A percentile compares a stretch with the other conserved stretches of the same genome.
Evolutionary conservation across 2,888 invertebrate species (phyloP).

Genomic region (Homarus gammarus): DNA sequence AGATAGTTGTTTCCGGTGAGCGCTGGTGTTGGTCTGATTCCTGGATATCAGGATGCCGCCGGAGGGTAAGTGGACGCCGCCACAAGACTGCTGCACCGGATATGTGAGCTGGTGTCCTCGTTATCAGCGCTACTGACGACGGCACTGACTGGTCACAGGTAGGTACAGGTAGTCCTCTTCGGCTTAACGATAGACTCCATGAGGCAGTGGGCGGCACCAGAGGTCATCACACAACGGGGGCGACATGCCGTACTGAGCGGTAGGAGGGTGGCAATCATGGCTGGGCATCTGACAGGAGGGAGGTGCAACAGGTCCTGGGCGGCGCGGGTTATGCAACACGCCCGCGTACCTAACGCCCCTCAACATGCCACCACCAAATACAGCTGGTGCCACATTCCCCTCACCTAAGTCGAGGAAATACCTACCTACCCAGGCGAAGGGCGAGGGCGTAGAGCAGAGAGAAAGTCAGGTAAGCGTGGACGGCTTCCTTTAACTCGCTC

Average conservation of each 20-base stretch:
- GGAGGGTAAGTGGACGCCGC: too few relatives aligned
- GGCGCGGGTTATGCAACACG: neutral
- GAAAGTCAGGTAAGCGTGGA: slow-evolving; percentile 13
- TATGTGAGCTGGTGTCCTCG: too few relatives aligned
- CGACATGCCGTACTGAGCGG: neutral
- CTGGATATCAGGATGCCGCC: too few relatives aligned
- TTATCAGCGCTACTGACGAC: neutral
- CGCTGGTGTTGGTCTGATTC: too few relatives aligned
- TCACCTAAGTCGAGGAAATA: slow-evolving; percentile 30
- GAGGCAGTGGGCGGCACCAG: slow-evolving; percentile 14
- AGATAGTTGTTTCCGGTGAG: too few relatives aligned
- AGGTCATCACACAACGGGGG: neutral
- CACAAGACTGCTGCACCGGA: too few relatives aligned
- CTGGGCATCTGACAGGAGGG: neutral
- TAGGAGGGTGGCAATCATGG: neutral
- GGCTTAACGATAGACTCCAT: neutral
- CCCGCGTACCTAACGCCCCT: neutral
- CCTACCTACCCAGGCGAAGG: slow-evolving; percentile 12
- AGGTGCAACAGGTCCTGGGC: neutral
- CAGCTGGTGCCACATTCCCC: slow-evolving; percentile 24
- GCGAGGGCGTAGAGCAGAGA: slow-evolving; percentile 11
- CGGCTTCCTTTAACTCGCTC: neutral
- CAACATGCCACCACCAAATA: neutral
- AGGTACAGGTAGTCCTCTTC: neutral
- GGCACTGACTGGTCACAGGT: neutral